Evolutionary conservation across 2,888 invertebrate genomes (phyloP).

Genomic region (Protonemura montana): DNA sequence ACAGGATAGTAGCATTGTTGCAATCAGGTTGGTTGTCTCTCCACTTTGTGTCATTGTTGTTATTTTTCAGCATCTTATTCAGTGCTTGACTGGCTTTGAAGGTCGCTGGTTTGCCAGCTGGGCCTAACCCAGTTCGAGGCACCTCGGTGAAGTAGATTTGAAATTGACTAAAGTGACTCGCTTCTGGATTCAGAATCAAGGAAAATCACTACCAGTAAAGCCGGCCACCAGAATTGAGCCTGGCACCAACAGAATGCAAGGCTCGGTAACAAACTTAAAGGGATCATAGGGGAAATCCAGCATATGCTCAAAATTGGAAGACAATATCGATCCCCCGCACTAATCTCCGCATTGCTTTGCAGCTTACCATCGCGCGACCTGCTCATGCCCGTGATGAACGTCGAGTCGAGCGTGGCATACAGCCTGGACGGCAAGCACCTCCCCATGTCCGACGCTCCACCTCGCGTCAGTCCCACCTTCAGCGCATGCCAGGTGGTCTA

Average conservation of each 20-base stretch:
- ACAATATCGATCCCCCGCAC: no score
- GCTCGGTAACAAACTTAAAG: no score
- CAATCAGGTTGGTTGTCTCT: not conserved
- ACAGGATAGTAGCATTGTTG: not conserved
- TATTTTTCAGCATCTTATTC: not conserved
- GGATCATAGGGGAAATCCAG: no score
- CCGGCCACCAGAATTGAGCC: no score
- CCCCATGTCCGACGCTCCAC: not conserved
- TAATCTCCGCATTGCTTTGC: not conserved
- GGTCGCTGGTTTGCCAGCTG: not conserved
- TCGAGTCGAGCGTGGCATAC: slow-evolving; percentile 29
- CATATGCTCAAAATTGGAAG: no score
- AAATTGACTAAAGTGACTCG: not conserved
- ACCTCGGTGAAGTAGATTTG: not conserved
- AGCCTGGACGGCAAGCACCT: not conserved
- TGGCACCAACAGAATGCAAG: no score
- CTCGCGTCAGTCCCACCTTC: slow-evolving; percentile 25
- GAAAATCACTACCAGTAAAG: no score
- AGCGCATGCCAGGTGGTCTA: slow-evolving; percentile 38
- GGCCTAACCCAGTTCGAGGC: not conserved
- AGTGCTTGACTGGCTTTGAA: not conserved
- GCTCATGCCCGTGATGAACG: slow-evolving; percentile 42
- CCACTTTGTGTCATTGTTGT: not conserved
- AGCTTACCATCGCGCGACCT: slow-evolving; percentile 18
- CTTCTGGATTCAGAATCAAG: no score